Percentiles rank a stretch among this genome's conserved stretches.
phyloP scores from a whole-genome alignment of 2,797 vertebrate species.

The Luscinia luscinia region DNA sequence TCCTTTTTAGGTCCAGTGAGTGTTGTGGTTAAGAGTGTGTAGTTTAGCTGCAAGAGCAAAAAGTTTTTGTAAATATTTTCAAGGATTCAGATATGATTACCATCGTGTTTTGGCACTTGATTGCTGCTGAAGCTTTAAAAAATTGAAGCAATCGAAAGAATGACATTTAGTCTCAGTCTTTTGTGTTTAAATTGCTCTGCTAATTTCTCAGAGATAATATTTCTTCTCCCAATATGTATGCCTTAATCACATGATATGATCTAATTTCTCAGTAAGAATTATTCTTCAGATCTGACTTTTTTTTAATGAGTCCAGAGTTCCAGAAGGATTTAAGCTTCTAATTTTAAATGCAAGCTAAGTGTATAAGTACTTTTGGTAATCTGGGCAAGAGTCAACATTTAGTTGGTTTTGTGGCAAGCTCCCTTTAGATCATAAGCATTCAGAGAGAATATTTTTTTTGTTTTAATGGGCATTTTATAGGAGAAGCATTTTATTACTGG shows the following conservation, averaged over 20 bases:
- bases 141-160: not conserved
- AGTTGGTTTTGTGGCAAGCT: constrained; percentile 9
- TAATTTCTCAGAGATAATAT: constrained; percentile 6
- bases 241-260: not conserved
- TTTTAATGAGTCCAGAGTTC: not conserved
- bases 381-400: not conserved
- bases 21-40: not conserved
- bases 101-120: not conserved
- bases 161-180: not conserved
- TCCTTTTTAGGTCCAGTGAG: not conserved
- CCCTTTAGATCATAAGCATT: not conserved
- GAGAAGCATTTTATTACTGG: constrained; percentile 5
- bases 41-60: not conserved
- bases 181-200: not conserved
- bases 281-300: not conserved
- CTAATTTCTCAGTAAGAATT: constrained; percentile 11
- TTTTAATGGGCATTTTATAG: not conserved
- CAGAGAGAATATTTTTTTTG: not conserved
- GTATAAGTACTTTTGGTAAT: not conserved
- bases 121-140: not conserved
- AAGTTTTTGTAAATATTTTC: not conserved
- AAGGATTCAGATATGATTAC: not conserved
- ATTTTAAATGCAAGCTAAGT: not conserved
- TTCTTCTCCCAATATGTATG: not conserved
- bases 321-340: constrained; percentile 1